phyloP scores from a whole-genome alignment of 2,888 invertebrate genomes.

The Perizoma affinitatum region DNA sequence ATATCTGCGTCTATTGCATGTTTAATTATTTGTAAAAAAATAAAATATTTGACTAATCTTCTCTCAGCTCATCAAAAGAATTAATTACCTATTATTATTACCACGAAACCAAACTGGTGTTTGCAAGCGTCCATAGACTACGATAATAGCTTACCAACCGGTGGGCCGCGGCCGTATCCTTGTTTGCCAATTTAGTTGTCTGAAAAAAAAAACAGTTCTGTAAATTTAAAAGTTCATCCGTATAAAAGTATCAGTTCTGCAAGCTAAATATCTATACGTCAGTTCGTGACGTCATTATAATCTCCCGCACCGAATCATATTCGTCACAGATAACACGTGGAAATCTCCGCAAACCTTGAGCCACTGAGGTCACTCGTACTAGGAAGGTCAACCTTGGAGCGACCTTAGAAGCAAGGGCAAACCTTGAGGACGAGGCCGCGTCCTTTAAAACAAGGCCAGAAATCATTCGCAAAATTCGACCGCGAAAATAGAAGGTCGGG shows the following conservation, averaged over 20 bases:
- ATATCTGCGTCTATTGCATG: too few relatives aligned
- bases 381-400: slow-evolving; percentile 49
- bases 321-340: slow-evolving; percentile 27
- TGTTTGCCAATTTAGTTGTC: too few relatives aligned
- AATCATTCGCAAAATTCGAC: slow-evolving; percentile 6
- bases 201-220: too few relatives aligned
- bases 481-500: slow-evolving; percentile 5
- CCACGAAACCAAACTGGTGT: too few relatives aligned
- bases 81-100: too few relatives aligned
- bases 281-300: slow-evolving; percentile 12
- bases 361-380: slow-evolving; percentile 44
- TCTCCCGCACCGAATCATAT: not conserved
- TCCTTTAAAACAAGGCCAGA: slow-evolving; percentile 36
- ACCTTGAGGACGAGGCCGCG: slow-evolving; percentile 46
- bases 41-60: too few relatives aligned
- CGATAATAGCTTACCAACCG: too few relatives aligned
- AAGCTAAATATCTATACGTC: slow-evolving; percentile 4
- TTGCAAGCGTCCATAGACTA: too few relatives aligned
- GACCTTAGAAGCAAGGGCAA: slow-evolving; percentile 47
- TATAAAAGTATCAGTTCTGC: not conserved
- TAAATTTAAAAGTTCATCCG: too few relatives aligned
- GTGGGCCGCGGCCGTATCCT: too few relatives aligned
- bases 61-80: too few relatives aligned
- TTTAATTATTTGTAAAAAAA: too few relatives aligned
- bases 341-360: slow-evolving; percentile 40